These are phyloP conservation scores for Diaperis boleti DNA, from an alignment of 2,888 invertebrate genomes.

Conservation along the genomic window DNA sequence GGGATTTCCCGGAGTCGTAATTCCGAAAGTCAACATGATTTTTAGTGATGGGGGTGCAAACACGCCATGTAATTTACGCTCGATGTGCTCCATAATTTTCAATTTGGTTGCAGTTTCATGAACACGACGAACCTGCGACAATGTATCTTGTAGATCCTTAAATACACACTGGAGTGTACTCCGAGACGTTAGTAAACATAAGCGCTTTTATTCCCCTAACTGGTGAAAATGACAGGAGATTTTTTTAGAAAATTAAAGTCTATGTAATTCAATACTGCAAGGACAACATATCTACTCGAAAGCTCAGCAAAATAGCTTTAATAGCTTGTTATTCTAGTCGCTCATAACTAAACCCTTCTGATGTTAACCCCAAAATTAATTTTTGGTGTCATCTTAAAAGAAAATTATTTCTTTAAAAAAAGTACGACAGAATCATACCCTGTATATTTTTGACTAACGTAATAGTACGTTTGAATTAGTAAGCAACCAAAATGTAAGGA, in stretches of 20 bases:
- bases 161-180: constrained; percentile 3
- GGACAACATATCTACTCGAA: constrained; percentile 20
- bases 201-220: constrained; percentile 17
- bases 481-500: constrained; percentile 37
- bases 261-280: constrained; percentile 16
- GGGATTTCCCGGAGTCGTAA: constrained; percentile 8
- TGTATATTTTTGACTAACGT: too few species aligned
- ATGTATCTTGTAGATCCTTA: constrained; percentile 22
- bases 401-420: too few species aligned
- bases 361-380: too few species aligned
- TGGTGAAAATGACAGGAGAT: constrained; percentile 20
- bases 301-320: background rate
- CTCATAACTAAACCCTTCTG: too few species aligned
- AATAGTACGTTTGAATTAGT: too few species aligned
- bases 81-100: constrained; percentile 10
- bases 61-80: constrained; percentile 18
- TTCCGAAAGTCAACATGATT: constrained; percentile 27
- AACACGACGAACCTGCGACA: constrained; percentile 11
- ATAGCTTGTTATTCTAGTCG: too few species aligned
- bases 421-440: too few species aligned
- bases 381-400: too few species aligned
- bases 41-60: constrained; percentile 14
- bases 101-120: constrained; percentile 12
- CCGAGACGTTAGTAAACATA: constrained; percentile 12
- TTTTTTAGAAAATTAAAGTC: background rate